Base-by-base conservation (phyloP, 1,140 invertebrate species). In the Sycophaga agraensis region DNA sequence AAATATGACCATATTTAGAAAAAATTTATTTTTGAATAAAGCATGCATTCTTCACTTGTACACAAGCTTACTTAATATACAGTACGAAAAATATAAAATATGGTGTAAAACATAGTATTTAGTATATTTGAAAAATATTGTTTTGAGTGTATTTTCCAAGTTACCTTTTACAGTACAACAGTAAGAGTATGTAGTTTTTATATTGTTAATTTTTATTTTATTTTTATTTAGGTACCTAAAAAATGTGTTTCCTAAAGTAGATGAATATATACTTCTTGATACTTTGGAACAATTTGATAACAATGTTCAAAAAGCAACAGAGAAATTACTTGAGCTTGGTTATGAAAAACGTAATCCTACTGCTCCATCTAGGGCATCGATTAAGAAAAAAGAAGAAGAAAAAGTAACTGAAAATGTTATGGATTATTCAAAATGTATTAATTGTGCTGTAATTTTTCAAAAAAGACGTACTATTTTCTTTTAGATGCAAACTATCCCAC, bases 211-310 rank as follows among this genome's bases (percentile, higher is more conserved):
- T 4, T 31, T 31, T 31, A 11, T 31, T 6, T 6, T 31, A 31
- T 43, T 35, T 34, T 40, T 9, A 53, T 39, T 12, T 78, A 93
- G 92, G 82, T 95, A 94, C 77, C 84, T 96, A 82, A 95, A 95
- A 79, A 92, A 90, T 72, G 85, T 94, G 67, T 95, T 94, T 78
- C 91, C 92, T n/a, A 91, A 92, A 79, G 91, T 89, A 0, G 92
- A 96, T 66, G 92, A 94, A 76, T 92, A 90, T n/a, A 75, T 94
- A 24, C 86, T 96, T 8, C 81, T 94, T 46, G 92, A 95, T 74
- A 83, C 93, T 55, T 77, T 96, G 28, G 88, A 88, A 57, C 91
- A 88, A 75, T 89, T 90, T 66, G 92, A 94, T 65, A 93, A 93
- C 70, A 94, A 94, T 77, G 92, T 94, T 3, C 90, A 92, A 70